These are phyloP conservation scores for Balearica regulorum DNA, from an alignment of 2,797 vertebrate genomes.

Conservation along the genomic window DNA sequence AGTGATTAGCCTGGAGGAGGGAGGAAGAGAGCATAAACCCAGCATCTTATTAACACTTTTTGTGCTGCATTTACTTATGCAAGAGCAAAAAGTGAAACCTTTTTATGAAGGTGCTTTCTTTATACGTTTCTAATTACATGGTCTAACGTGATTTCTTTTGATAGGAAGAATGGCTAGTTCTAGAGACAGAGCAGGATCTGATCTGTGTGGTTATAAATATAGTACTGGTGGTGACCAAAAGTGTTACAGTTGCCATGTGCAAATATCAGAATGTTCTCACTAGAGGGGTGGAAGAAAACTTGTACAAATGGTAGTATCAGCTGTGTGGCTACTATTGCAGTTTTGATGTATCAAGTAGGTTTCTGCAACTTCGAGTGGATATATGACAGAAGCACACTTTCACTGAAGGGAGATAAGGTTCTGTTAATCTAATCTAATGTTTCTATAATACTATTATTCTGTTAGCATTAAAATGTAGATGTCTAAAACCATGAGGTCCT, in stretches of 20 bases:
- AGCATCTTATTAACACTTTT: background rate
- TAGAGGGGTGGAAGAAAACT: background rate
- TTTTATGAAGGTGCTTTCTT: background rate
- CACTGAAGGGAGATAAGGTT: background rate
- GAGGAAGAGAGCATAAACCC: background rate
- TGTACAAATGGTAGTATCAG: no score
- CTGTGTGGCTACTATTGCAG: background rate
- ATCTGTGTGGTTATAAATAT: background rate
- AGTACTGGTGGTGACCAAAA: background rate
- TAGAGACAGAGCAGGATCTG: background rate
- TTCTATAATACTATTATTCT: background rate
- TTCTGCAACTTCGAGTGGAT: background rate
- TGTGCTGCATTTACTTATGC: background rate
- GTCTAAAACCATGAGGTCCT: background rate
- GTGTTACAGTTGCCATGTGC: background rate
- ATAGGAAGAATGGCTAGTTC: background rate
- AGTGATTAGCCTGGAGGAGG: background rate
- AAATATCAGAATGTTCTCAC: background rate
- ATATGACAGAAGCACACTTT: background rate
- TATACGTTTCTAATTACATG: background rate
- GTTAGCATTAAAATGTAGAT: background rate
- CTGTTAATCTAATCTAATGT: background rate
- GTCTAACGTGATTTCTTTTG: background rate
- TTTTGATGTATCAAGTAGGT: background rate
- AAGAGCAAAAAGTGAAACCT: background rate